Base-by-base conservation (phyloP, 2,797 vertebrate genomes). In the Malacoctenus gilli region DNA sequence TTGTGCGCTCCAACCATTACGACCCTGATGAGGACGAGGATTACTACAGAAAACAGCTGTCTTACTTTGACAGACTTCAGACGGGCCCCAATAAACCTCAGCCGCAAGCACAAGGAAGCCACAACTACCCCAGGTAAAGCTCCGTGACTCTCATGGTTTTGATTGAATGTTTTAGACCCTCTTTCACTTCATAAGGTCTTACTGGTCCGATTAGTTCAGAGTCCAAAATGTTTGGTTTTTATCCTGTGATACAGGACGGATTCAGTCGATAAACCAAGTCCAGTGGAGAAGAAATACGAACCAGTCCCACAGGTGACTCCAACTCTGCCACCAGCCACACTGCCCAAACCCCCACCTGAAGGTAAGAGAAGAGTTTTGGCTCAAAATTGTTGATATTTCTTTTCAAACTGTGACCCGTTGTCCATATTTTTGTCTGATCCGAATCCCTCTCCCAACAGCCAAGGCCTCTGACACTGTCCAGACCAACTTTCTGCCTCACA, bases 11-110 rank as follows among this genome's bases (percentile, higher is more conserved):
- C n/a, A 96, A 97, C 79, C 93, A 96, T 59, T 96, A 96, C 0
- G 89, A 98, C 61, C 95, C 95, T 0, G 95, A 99, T 23, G 96
- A 98, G 43, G 97, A 99, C 10, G 96, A 98, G 61, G 96, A 99
- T 38, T 98, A 97, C 71, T 99, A 98, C 71, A 92, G 94, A 43
- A 98, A 99, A 63, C 97, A 99, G 89, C 92, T 98, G 66, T 98
- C 97, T 0, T 98, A 94, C 84, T 98, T 99, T 15, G 95, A 98
- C 76, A 92, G 94, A 34, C 77, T 90, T 36, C 89, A 89, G 51
- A 1, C 62, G 0, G 85, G 87, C 18, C 67, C 93, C 15, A 91
- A 71, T 56, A 98, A 98, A 64, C 78, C 82, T 0, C 85, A 98
- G 64, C 78, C 82, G 0, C 85, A 89, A 83, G 93, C 87, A 66